These are phyloP conservation scores for Uria aalge DNA, from an alignment of 2,113 vertebrate species.

Conservation along the genomic window DNA sequence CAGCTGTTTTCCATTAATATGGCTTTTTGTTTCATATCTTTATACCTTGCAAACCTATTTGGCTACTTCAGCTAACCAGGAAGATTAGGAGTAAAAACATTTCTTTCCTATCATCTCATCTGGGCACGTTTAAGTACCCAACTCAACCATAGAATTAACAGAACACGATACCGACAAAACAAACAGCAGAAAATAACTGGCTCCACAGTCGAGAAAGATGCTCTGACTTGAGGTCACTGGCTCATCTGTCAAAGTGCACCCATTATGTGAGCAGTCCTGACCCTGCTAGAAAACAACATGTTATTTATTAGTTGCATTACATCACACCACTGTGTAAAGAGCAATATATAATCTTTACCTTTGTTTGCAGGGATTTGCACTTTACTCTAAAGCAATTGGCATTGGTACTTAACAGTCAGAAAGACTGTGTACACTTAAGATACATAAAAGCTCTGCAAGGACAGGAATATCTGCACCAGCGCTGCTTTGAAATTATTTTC, in stretches of 20 bases:
- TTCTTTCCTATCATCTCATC: background rate
- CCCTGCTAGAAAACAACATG: background rate
- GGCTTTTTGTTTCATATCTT: background rate
- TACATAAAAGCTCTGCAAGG: background rate
- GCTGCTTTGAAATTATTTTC: background rate
- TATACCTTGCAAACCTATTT: background rate
- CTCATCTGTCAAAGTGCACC: background rate
- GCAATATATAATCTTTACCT: background rate
- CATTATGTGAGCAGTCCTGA: background rate
- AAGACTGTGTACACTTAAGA: background rate
- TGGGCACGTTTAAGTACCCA: background rate
- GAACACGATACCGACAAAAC: background rate
- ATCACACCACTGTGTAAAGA: background rate
- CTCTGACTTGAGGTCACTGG: background rate
- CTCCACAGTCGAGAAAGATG: background rate
- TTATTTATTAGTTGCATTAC: background rate
- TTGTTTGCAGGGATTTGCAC: background rate
- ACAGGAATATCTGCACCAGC: background rate
- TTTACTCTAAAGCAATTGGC: background rate
- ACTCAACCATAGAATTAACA: background rate
- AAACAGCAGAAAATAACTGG: background rate
- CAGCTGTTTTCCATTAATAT: background rate
- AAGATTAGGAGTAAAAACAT: background rate
- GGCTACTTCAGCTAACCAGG: background rate
- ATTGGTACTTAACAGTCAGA: background rate